These are phyloP conservation scores for Corythornis madagascariensis DNA, from an alignment of 2,113 vertebrate species.

Conservation along the genomic window DNA sequence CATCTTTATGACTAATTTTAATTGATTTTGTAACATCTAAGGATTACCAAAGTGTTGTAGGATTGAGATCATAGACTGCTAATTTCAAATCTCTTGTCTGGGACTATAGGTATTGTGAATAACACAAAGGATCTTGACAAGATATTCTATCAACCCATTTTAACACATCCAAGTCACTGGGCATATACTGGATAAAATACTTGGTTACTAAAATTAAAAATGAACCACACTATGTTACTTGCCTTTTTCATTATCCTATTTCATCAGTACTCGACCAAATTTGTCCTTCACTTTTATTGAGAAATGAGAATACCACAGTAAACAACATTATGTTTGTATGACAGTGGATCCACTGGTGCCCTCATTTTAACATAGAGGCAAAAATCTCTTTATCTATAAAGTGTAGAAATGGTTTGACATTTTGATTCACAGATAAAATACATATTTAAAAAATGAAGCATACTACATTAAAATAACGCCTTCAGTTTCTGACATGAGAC, in stretches of 20 bases:
- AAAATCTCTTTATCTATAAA: background rate
- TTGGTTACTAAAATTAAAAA: background rate
- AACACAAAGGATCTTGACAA: background rate
- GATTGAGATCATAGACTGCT: background rate
- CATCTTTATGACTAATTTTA: background rate
- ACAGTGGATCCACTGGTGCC: background rate
- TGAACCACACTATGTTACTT: background rate
- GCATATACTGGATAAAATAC: background rate
- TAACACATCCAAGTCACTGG: background rate
- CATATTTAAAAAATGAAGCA: background rate
- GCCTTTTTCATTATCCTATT: background rate
- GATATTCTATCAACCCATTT: background rate
- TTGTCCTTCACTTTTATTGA: background rate
- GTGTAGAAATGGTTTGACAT: background rate
- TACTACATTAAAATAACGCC: background rate
- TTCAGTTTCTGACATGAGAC: background rate
- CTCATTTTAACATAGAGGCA: background rate
- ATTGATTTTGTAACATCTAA: background rate
- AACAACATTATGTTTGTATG: background rate
- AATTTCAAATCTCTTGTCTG: background rate
- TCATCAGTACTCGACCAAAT: background rate
- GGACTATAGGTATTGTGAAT: background rate
- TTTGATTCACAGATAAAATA: background rate
- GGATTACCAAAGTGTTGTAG: background rate
- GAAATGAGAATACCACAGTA: background rate